Base-by-base conservation (phyloP, 1,140 invertebrate species). In the Drosophila pseudoananassae region DNA sequence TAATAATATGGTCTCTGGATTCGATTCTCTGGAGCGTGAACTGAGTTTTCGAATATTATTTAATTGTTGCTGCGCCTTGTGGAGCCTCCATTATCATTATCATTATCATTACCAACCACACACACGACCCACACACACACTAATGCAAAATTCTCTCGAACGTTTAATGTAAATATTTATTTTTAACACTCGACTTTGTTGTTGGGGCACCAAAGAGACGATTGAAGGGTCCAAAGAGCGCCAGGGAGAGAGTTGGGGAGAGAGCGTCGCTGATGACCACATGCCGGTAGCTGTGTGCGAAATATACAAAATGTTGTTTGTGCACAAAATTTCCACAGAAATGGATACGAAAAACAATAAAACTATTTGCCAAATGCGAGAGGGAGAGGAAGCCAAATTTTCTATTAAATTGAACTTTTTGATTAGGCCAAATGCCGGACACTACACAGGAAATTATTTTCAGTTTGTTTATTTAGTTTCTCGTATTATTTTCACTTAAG, bases 221-320 rank as follows among this genome's bases (percentile, higher is more conserved):
- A 43, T 14, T 15, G 9, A 43, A 17, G 40, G 40, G 33, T 36
- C 33, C 33, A 43, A 17, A 49, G 55, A 51, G 38, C 12, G 38
- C 47, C 12, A 65, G 38, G 59, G 49, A 20, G 70, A 45, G 7
- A n/a, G 4, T 6, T 4, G 5, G 46, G 66, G 61, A 69, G 64
- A 20, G 50, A 15, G 12, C 12, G 3, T 7, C 7, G 4, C 12
- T 47, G 73, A 73, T 82, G 78, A 84, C 76, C 64, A 77, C 77
- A 83, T 73, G 59, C 84, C 72, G 75, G 84, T 61, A 56, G 78
- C 56, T 78, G 76, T 65, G 72, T 89, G 73, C 76, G 50, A 79
- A 82, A 83, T 61, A 59, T 17, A 56, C 6, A 38, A 25, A 14
- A 29, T 43, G 14, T 43, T 43, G 36, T 47, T 69, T 68, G 23